Evolutionary conservation across 2,797 vertebrate genomes (phyloP).

Genomic region (Onychomys arenicola): DNA sequence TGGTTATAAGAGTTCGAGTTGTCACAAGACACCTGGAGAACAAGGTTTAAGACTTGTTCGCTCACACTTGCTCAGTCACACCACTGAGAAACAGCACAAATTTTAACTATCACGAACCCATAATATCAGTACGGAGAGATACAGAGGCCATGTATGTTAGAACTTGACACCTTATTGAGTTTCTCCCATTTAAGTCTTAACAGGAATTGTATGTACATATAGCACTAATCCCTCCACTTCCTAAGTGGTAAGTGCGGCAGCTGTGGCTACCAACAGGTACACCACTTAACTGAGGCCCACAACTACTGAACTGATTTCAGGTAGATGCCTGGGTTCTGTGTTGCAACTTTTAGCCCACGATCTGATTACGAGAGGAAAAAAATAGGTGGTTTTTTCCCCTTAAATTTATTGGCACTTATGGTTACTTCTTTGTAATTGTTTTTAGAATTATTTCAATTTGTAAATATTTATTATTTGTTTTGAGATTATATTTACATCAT

Average conservation of each 20-base stretch:
- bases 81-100: not conserved
- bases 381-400: not conserved
- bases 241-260: not conserved
- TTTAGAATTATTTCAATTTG: not conserved
- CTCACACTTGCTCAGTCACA: not conserved
- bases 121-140: not conserved
- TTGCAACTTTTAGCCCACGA: not conserved
- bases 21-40: not conserved
- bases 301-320: not conserved
- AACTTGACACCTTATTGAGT: not conserved
- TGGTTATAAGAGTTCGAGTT: not conserved
- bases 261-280: not conserved
- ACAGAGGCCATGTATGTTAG: not conserved
- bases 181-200: not conserved
- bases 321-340: not conserved
- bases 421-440: not conserved
- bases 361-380: not conserved
- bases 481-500: not conserved
- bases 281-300: not conserved
- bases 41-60: not conserved
- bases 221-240: not conserved
- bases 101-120: not conserved
- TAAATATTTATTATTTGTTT: not conserved
- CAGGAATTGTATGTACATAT: not conserved
- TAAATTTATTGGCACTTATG: not conserved